These are phyloP conservation scores for Epinephelus coioides DNA, from an alignment of 2,797 vertebrate species.

Conservation along the genomic window DNA sequence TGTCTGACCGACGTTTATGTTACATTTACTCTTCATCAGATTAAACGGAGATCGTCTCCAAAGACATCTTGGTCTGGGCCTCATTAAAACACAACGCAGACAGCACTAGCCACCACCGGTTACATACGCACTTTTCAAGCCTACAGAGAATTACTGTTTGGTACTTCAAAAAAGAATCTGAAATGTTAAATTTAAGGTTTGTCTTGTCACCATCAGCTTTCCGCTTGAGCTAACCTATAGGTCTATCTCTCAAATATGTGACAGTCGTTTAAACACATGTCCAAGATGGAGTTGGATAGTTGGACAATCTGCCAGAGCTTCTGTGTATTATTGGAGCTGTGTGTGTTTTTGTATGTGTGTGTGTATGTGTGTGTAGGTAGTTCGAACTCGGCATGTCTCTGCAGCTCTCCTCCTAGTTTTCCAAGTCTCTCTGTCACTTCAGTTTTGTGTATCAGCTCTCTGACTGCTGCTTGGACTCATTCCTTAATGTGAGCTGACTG, in stretches of 20 bases:
- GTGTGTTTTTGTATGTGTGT: neutral
- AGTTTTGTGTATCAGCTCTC: conserved; percentile 16
- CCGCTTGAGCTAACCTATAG: neutral
- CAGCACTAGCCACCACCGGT: too few relatives aligned
- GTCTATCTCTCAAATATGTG: neutral
- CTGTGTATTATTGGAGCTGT: conserved; percentile 49
- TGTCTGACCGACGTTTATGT: too few relatives aligned
- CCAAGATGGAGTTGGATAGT: conserved; percentile 21
- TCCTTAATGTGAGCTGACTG: conserved; percentile 47
- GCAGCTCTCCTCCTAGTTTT: conserved; percentile 55
- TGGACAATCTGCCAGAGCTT: conserved; percentile 48
- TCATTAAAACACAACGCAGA: too few relatives aligned
- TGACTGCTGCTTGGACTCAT: conserved; percentile 25
- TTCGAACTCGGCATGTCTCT: conserved; percentile 43
- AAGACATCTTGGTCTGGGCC: too few relatives aligned
- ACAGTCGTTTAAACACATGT: conserved; percentile 12
- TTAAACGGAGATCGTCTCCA: too few relatives aligned
- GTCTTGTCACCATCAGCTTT: neutral
- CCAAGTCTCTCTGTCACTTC: conserved; percentile 38
- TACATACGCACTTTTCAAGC: too few relatives aligned
- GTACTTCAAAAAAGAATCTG: neutral
- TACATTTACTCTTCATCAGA: too few relatives aligned
- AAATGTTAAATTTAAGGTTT: neutral
- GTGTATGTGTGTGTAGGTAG: neutral
- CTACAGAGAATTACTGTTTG: neutral